Percentiles rank a stretch among this genome's conserved stretches.
Evolutionary conservation across 2,797 vertebrate genomes (phyloP).

Genomic region (Galagoides demidoff): DNA sequence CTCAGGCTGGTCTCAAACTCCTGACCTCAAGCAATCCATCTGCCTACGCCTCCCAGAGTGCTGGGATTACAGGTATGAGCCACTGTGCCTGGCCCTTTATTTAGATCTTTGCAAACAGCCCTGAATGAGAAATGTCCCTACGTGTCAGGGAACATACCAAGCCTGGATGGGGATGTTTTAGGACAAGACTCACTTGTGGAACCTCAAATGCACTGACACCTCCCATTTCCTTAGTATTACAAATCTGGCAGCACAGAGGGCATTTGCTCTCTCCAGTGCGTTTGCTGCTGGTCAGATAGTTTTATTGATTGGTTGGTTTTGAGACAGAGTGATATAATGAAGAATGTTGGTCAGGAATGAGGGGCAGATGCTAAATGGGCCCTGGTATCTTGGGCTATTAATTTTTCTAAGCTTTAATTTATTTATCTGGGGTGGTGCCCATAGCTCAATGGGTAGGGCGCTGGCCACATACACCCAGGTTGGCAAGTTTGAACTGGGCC

Average conservation of each 20-base stretch:
- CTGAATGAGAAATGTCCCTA: not conserved
- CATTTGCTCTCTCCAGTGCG: not conserved
- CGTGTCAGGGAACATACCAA: not conserved
- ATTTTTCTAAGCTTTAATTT: constrained; percentile 32
- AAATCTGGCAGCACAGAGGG: not conserved
- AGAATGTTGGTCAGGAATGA: not conserved
- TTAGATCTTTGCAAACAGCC: constrained; percentile 22
- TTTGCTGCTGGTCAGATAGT: not conserved
- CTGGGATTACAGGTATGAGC: too few relatives aligned
- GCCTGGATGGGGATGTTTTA: not conserved
- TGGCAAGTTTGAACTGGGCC: too few relatives aligned
- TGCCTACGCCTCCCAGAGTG: too few relatives aligned
- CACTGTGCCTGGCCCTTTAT: not conserved
- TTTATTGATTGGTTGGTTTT: not conserved
- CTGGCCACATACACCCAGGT: too few relatives aligned
- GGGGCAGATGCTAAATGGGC: not conserved
- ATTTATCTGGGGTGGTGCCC: not conserved
- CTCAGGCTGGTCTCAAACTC: too few relatives aligned
- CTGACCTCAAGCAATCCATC: too few relatives aligned
- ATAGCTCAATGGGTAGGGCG: too few relatives aligned
- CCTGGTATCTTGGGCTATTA: not conserved
- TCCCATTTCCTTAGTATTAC: not conserved
- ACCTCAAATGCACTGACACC: not conserved
- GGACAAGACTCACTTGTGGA: not conserved
- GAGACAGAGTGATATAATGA: not conserved